These are phyloP conservation scores for Clistopyga incitator DNA, from an alignment of 2,888 invertebrate species.

Conservation along the genomic window DNA sequence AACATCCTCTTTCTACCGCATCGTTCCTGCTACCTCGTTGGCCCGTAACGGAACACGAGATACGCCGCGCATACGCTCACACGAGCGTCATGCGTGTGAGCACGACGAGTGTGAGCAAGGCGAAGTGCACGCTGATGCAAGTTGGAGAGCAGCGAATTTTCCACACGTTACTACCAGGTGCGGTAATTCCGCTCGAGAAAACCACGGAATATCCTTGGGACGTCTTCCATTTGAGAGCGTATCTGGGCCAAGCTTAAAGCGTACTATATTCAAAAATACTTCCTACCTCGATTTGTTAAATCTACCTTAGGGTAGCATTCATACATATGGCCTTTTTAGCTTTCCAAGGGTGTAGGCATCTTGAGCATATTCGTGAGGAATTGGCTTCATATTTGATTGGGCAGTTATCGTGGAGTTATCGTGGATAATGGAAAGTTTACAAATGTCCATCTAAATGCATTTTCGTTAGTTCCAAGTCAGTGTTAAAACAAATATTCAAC, in stretches of 20 bases:
- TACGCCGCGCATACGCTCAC: background rate
- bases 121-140: conserved; percentile 41
- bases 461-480: background rate
- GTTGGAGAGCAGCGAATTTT: conserved; percentile 57
- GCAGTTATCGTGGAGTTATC: background rate
- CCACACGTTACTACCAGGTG: conserved; percentile 50
- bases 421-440: background rate
- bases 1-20: conserved; percentile 56
- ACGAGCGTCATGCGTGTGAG: conserved; percentile 7
- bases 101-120: background rate
- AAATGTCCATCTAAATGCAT: background rate
- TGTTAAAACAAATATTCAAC: background rate
- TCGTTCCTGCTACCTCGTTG: conserved; percentile 58
- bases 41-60: conserved; percentile 38
- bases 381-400: background rate
- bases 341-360: background rate
- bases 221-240: conserved; percentile 72
- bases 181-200: conserved; percentile 50
- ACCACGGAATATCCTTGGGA: conserved; percentile 19
- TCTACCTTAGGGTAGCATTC: background rate
- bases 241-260: conserved; percentile 72
- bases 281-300: conserved; percentile 1
- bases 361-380: background rate
- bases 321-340: background rate
- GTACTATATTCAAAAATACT: conserved; percentile 11